Conservation (phyloP, 1,140 invertebrate species). For the Calliopsis andreniformis region DNA sequence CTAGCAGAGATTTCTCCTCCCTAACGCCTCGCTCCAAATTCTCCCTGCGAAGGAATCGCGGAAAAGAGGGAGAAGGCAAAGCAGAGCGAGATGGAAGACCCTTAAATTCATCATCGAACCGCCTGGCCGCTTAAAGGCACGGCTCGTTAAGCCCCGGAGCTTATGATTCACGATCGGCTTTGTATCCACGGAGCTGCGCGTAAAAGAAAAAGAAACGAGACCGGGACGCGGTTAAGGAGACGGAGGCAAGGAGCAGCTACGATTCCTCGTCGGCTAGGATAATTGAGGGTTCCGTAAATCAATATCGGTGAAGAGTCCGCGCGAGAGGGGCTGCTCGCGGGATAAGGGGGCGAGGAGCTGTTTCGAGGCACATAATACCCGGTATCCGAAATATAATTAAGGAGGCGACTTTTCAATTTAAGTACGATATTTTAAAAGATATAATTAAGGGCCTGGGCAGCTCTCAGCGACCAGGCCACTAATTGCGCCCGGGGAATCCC, state of each 20-base stretch:
- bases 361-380: conserved; percentile 63
- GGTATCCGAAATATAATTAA: conserved; percentile 76
- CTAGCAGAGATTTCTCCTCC: too few species aligned
- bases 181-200: conserved; percentile 44
- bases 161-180: conserved; percentile 72
- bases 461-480: conserved; percentile 70
- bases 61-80: background rate
- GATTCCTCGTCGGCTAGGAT: conserved; percentile 57
- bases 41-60: background rate
- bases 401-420: conserved; percentile 77
- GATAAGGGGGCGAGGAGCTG: conserved; percentile 2
- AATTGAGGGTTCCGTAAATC: conserved; percentile 75
- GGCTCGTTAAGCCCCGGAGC: conserved; percentile 68
- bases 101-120: conserved; percentile 63
- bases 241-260: conserved; percentile 37
- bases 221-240: conserved; percentile 15
- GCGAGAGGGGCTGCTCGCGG: conserved; percentile 31
- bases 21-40: background rate
- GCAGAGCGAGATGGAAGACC: conserved; percentile 12
- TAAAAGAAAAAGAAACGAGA: conserved; percentile 52
- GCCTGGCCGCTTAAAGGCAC: conserved; percentile 52
- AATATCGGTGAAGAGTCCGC: conserved; percentile 55
- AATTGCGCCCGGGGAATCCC: conserved; percentile 68
- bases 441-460: conserved; percentile 74
- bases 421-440: conserved; percentile 77